Base-by-base conservation (phyloP, 1,140 invertebrate genomes). In the Rhagoletis zephyria region DNA sequence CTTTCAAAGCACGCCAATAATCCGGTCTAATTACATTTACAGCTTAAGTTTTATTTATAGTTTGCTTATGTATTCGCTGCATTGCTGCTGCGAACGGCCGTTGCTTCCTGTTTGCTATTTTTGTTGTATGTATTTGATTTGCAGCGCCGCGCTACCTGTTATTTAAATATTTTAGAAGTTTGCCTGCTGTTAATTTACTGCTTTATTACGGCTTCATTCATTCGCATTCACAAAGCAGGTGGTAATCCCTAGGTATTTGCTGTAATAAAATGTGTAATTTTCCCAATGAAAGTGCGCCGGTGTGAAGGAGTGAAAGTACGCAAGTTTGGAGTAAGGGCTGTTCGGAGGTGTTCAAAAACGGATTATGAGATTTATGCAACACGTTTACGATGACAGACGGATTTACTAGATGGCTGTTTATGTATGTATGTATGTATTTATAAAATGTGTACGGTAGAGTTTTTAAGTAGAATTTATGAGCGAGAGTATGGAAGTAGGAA, bases 1-100 rank as follows among this genome's bases (percentile, higher is more conserved):
- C 48, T 56, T 56, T 56, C 74, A 81, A 81, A 81, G 74, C 48
- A 81, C 4, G 48, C 74, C 74, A 81, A 81, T 81, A 81, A 74
- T 51, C 74, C 74, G 51, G 48, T 9, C 74, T 81, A 81, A 81
- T 81, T 81, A 81, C 74, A 81, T 81, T 81, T 59, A 81, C 74
- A 81, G 74, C 74, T 81, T 81, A 81, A 81, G 74, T 81, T 81
- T 59, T 56, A 81, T 81, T 81, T 56, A 81, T 81, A 56, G 74
- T 56, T 56, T 81, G 30, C 30, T 30, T 30, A 30, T 30, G 30
- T 56, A 56, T 81, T 3, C 19, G 6, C 2, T 16, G 1, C 9
- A 10, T 56, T 56, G 70, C 42, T 77, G 12, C 45, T 81, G 74
- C 16, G 3, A 3, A 16, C 16, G 30, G 30, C 30, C 30, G 30